These are phyloP conservation scores for Meloidogyne exigua DNA, from an alignment of 1,140 invertebrate genomes.

Conservation along the genomic window DNA sequence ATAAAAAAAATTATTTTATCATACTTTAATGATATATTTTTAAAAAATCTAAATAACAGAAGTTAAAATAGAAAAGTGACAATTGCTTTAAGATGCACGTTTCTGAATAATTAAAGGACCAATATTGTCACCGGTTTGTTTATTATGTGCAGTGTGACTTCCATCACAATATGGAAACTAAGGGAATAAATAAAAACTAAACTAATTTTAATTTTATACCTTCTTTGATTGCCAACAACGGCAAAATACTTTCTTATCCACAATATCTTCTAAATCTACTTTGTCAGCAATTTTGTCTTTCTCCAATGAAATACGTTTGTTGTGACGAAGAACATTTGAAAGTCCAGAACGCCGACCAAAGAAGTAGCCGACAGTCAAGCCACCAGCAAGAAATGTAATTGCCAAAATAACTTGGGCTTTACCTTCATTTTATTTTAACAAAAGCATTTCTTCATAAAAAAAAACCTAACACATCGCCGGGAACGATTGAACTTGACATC, in stretches of 20 bases:
- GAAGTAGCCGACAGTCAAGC: slow-evolving; percentile 36
- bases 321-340: slow-evolving; percentile 6
- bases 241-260: slow-evolving; percentile 41
- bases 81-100: slow-evolving; percentile 3
- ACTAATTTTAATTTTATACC: slow-evolving; percentile 22
- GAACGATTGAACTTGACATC: neutral
- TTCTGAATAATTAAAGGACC: slow-evolving; percentile 42
- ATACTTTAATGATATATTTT: too few relatives aligned
- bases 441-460: neutral
- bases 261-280: slow-evolving; percentile 50
- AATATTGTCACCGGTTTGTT: slow-evolving; percentile 48
- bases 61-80: neutral
- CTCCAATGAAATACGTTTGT: slow-evolving; percentile 26
- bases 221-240: slow-evolving; percentile 52
- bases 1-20: too few relatives aligned
- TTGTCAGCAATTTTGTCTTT: slow-evolving; percentile 46
- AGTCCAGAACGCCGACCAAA: slow-evolving; percentile 19
- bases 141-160: slow-evolving; percentile 43
- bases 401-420: slow-evolving; percentile 33
- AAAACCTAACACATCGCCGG: neutral
- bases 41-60: neutral
- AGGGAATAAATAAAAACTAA: slow-evolving; percentile 22
- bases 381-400: slow-evolving; percentile 34
- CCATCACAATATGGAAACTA: slow-evolving; percentile 51
- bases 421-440: neutral